Evolutionary conservation across 2,797 vertebrate species (phyloP), one percentile per base, ranked within the genome.

Genomic region (Squalus acanthias): DNA sequence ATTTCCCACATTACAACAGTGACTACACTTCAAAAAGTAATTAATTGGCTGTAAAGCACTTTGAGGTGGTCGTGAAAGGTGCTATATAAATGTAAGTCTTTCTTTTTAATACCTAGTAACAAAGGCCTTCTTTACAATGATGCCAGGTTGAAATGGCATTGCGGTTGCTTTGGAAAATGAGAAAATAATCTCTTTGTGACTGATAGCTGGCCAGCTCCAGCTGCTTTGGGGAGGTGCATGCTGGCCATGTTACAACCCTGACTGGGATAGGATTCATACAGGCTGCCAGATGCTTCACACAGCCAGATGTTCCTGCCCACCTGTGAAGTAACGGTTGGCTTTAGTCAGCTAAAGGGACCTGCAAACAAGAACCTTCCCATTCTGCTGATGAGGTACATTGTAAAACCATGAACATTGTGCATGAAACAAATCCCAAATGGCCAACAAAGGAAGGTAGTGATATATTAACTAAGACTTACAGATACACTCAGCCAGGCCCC

Each of bases 361-460:
- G 89, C 89, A 67, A 67, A 67, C 89, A 93, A 6, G n/a, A 17
- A 93, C 33, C n/a, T 93, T 93, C 60, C 89, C 63, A 65, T 93
- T 93, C 89, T 65, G 57, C 60, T 67, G 89, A 8, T 67, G 13
- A 65, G 5, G 60, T 67, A n/a, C 89, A 39, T 20, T 67, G 89
- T 93, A 65, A 93, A 93, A 39, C 33, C 22, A 93, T 67, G 33
- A 93, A 65, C 33, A 67, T 39, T 22, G 7, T 93, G 63, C n/a
- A 39, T 6, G 33, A n/a, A 92, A 65, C 60, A n/a, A 92, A 33
- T 92, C 33, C n/a, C 89, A 63, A 67, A n/a, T 91, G 57, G 57
- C 9, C 50, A 63, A 33, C 57, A 91, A 91, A 39, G 39, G 15
- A 82, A 46, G 79, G 15, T 46, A 7, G 3, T 33, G 88, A 60